Percentiles rank a stretch among this genome's conserved stretches.
These are phyloP conservation scores for Maconellicoccus hirsutus DNA, from an alignment of 1,140 invertebrate genomes.

Conservation along the genomic window DNA sequence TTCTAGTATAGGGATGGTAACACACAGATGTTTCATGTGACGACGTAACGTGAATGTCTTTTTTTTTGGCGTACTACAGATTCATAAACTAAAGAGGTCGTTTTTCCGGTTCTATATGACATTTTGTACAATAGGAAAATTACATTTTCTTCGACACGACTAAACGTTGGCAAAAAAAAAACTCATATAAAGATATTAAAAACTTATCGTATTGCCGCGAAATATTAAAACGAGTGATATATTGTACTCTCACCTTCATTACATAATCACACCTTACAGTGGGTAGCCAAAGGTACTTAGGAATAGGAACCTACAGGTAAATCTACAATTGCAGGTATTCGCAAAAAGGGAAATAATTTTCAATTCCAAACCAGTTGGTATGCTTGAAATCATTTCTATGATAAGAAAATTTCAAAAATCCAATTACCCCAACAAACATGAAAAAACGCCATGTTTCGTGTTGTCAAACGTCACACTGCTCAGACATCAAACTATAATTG, in stretches of 20 bases:
- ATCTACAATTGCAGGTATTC: too few species aligned
- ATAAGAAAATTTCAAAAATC: too few species aligned
- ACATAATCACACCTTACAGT: too few species aligned
- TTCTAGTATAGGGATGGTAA: not conserved
- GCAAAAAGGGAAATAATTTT: too few species aligned
- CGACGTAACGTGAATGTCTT: not conserved
- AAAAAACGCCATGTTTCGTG: too few species aligned
- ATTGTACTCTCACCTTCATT: not conserved
- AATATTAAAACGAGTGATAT: not conserved
- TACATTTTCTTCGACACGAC: slow-evolving; percentile 3
- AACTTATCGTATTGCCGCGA: not conserved
- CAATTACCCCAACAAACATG: too few species aligned
- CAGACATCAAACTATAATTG: not conserved
- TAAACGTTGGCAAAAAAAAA: not conserved
- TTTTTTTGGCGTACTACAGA: not conserved
- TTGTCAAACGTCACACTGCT: too few species aligned
- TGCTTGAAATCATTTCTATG: too few species aligned
- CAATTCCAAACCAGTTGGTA: too few species aligned
- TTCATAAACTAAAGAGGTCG: slow-evolving; percentile 4
- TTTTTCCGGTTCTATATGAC: slow-evolving; percentile 3
- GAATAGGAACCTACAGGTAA: too few species aligned
- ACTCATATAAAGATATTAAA: not conserved
- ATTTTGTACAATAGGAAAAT: slow-evolving; percentile 9
- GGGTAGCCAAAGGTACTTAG: too few species aligned
- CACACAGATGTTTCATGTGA: slow-evolving; percentile 1